Percentiles rank a stretch among this genome's conserved stretches.
These are phyloP conservation scores for Cryptosula pallasiana DNA, from an alignment of 2,888 invertebrate genomes.

Conservation along the genomic window DNA sequence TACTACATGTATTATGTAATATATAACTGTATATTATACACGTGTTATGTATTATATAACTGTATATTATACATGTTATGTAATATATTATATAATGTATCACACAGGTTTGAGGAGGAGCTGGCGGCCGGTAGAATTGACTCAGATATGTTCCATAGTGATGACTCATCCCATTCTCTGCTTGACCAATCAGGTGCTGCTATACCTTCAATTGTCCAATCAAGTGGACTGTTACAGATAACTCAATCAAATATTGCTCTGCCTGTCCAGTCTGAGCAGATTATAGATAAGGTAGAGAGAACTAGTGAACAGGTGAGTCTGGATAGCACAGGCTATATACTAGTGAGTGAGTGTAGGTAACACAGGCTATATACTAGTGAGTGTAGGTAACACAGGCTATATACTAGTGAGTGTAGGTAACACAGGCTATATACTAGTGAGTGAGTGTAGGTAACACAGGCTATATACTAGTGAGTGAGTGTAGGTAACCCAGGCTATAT, in stretches of 20 bases:
- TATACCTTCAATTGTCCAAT: not conserved
- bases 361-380: not conserved
- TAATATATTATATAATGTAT: no score
- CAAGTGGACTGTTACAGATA: no score
- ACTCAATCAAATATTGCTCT: no score
- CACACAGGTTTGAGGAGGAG: not conserved
- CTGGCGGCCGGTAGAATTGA: constrained; percentile 16
- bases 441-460: not conserved
- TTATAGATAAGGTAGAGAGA: no score
- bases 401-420: not conserved
- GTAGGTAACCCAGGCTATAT: not conserved
- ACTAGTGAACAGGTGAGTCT: no score
- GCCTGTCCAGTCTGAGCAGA: not conserved
- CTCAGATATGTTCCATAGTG: constrained; percentile 7
- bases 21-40: no score
- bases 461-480: not conserved
- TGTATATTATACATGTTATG: no score
- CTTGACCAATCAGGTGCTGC: not conserved
- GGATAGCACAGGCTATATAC: not conserved
- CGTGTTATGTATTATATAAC: no score
- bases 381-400: not conserved
- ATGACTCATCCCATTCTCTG: constrained; percentile 1
- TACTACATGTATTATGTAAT: no score
- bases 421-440: not conserved
- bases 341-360: not conserved